A percentile compares a stretch with the other conserved stretches of the same genome.
phyloP scores from a whole-genome alignment of 2,113 vertebrate genomes.

The Colius striatus region DNA sequence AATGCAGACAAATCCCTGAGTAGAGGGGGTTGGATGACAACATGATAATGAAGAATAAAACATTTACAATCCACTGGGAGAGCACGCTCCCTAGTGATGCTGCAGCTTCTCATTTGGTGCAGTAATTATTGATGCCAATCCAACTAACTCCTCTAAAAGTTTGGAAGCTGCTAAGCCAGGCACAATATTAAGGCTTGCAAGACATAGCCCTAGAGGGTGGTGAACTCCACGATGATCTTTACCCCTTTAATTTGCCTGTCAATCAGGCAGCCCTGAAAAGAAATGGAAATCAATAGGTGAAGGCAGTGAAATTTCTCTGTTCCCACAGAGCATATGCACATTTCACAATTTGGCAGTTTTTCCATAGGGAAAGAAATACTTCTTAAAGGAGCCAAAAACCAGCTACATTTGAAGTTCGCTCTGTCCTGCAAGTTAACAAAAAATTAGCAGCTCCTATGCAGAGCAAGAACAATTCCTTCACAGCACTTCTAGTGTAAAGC shows the following conservation, averaged over 20 bases:
- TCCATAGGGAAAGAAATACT: constrained; percentile 17
- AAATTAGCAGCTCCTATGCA: constrained; percentile 48
- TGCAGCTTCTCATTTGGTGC: constrained; percentile 36
- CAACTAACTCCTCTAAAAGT: constrained; percentile 40
- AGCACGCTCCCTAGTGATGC: background rate
- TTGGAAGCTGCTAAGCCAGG: constrained; percentile 27
- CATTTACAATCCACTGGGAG: background rate
- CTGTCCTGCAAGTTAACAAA: background rate
- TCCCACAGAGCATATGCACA: constrained; percentile 12
- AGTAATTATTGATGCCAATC: constrained; percentile 51
- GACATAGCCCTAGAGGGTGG: constrained; percentile 8
- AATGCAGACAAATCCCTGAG: constrained; percentile 12
- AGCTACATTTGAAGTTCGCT: constrained; percentile 33
- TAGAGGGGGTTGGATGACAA: constrained; percentile 40
- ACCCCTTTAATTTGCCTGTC: constrained; percentile 67
- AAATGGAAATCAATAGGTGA: constrained; percentile 65
- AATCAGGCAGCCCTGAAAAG: constrained; percentile 36
- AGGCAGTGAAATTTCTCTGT: constrained; percentile 43
- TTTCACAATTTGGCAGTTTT: constrained; percentile 32
- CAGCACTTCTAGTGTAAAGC: constrained; percentile 21
- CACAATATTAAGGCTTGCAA: constrained; percentile 38
- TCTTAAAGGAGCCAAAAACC: constrained; percentile 44
- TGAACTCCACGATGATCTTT: constrained; percentile 31
- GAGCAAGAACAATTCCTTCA: constrained; percentile 26
- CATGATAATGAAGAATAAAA: constrained; percentile 60